phyloP scores from a whole-genome alignment of 2,888 invertebrate species.

The Standfussiana lucernea region DNA sequence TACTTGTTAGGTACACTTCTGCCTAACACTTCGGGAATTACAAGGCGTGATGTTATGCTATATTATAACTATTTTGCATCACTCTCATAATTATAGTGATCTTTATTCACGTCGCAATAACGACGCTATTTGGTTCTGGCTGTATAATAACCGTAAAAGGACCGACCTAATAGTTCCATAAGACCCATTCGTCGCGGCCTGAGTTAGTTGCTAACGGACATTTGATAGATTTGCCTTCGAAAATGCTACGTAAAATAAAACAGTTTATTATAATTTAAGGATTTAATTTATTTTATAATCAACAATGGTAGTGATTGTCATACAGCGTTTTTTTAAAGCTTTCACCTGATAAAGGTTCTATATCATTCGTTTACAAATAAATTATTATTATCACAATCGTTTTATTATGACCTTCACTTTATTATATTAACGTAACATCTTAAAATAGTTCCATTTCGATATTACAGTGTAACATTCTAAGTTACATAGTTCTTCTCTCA shows the following conservation, averaged over 20 bases:
- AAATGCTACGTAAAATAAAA: slow-evolving; percentile 25
- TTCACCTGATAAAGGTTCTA: neutral
- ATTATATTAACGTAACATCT: neutral
- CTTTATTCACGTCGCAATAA: neutral
- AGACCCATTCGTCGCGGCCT: neutral
- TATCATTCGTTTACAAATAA: slow-evolving; percentile 9
- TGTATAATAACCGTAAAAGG: neutral
- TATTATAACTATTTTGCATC: too few relatives aligned
- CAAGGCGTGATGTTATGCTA: too few relatives aligned
- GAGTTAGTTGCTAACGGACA: neutral
- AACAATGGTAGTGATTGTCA: slow-evolving; percentile 9
- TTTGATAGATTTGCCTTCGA: neutral
- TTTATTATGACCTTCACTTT: neutral
- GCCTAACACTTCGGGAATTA: too few relatives aligned
- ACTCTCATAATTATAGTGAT: neutral
- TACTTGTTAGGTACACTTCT: too few relatives aligned
- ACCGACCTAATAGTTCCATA: neutral
- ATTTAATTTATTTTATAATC: slow-evolving; percentile 11
- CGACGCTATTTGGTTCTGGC: neutral
- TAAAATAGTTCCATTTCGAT: neutral
- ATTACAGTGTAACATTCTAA: neutral
- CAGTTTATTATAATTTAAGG: neutral
- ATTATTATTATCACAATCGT: slow-evolving; percentile 24
- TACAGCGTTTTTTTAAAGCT: slow-evolving; percentile 8
- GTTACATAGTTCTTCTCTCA: neutral